Evolutionary conservation across 2,113 vertebrate species (phyloP), one percentile per base, ranked within the genome.

Genomic region (Zapus hudsonius): DNA sequence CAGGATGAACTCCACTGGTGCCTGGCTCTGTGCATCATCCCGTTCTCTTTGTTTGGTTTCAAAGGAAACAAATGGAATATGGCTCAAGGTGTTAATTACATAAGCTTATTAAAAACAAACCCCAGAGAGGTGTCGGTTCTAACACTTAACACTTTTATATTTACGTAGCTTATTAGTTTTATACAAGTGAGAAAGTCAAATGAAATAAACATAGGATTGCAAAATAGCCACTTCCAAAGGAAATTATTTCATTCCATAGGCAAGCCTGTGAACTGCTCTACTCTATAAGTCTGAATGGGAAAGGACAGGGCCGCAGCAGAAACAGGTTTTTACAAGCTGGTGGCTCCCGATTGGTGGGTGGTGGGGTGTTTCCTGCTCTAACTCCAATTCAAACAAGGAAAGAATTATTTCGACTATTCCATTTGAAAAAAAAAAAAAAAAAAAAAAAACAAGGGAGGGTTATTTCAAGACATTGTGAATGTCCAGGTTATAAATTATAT

Each of bases 41-140:
- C 87, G 59, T 27, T 78, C 81, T 81, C 93, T 95, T 78, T 94
- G 87, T 91, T 40, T 29, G 22, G 61, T 96, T 96, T 97, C 95
- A 96, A 96, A 96, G 95, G 96, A 95, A 96, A 95, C 90, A 96
- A 96, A 94, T 95, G 91, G 85, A 91, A 93, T 85, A 95, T 22
- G 81, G 93, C 88, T 88, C 91, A 96, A 96, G 95, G 95, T 93
- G 95, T 90, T 96, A 97, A 97, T 97, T 97, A 97, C 88, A 90
- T 88, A 76, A 87, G 92, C 96, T 95, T 93, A 96, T 96, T 97
- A 97, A 97, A 96, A 95, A 90, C 66, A 93, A 95, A 87, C 76
- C 70, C 64, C 79, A 36, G 42, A 91, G 93, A 93, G 40, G 63
- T 72, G 93, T 94, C 52, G 12, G 92, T 55, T 94, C 79, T 85